A percentile compares a stretch with the other conserved stretches of the same genome.
Evolutionary conservation across 1,140 invertebrate genomes (phyloP).

Genomic region (Colletes latitarsis): DNA sequence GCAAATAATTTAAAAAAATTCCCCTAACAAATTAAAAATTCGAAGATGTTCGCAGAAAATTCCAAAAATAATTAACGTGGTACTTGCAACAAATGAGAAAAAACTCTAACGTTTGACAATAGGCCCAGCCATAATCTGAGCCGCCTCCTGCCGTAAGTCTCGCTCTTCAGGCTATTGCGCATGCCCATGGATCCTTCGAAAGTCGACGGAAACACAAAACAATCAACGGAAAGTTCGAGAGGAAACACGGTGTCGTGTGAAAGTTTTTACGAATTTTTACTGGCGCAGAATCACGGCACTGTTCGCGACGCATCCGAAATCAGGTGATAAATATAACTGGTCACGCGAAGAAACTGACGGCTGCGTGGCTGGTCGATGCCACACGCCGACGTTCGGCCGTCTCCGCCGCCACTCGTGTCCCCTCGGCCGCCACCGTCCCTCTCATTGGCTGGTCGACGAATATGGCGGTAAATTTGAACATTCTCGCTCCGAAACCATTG

Average conservation of each 20-base stretch:
- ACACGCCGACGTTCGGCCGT: conserved; percentile 18
- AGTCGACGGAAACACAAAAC: conserved; percentile 4
- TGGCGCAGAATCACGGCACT: background rate
- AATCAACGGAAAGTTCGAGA: too few relatives aligned
- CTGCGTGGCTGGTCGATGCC: conserved; percentile 35
- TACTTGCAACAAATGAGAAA: background rate
- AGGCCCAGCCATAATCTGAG: conserved; percentile 13
- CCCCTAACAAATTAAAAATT: too few relatives aligned
- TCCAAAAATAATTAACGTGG: background rate
- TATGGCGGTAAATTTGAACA: too few relatives aligned
- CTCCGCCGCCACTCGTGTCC: conserved; percentile 23
- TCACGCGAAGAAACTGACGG: conserved; percentile 30
- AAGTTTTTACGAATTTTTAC: too few relatives aligned
- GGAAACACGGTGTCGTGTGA: background rate
- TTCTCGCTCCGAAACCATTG: too few relatives aligned
- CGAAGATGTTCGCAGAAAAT: too few relatives aligned
- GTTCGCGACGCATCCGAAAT: conserved; percentile 11
- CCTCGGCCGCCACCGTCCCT: background rate
- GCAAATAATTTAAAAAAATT: too few relatives aligned
- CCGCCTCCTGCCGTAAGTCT: conserved; percentile 1
- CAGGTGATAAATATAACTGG: conserved; percentile 16
- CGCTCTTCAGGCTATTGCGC: conserved; percentile 33
- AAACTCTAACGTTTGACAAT: conserved; percentile 14
- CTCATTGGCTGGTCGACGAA: too few relatives aligned
- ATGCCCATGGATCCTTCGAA: conserved; percentile 36